Evolutionary conservation across 2,797 vertebrate species (phyloP).

Genomic region (Apodemus agrarius): DNA sequence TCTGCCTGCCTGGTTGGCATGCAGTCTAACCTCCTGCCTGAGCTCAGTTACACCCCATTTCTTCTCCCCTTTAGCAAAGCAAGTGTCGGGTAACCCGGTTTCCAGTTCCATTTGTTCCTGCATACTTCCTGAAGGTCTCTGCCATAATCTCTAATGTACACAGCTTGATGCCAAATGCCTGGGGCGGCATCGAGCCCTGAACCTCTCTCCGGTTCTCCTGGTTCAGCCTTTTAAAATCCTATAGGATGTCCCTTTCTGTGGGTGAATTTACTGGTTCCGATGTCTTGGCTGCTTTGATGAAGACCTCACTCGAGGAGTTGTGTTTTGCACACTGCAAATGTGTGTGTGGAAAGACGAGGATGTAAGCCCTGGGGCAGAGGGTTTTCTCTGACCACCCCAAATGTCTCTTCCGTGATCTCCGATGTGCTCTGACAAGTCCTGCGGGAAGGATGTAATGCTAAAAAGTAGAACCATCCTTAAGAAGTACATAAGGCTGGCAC

Average conservation of each 20-base stretch:
- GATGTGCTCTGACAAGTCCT: neutral
- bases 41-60: neutral
- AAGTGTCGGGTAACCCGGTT: neutral
- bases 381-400: neutral
- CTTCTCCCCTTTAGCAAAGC: conserved; percentile 2
- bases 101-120: conserved; percentile 8
- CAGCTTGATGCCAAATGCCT: neutral
- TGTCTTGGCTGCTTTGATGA: neutral
- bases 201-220: neutral
- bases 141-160: neutral
- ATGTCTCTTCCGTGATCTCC: neutral
- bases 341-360: neutral
- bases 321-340: neutral
- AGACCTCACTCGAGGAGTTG: neutral
- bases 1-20: neutral
- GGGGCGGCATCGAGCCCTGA: neutral
- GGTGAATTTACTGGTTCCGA: neutral
- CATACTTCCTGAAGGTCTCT: neutral
- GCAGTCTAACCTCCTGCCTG: neutral
- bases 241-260: neutral
- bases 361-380: neutral
- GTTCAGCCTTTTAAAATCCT: neutral
- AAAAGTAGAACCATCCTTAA: neutral
- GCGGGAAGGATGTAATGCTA: neutral
- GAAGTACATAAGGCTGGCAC: neutral